These are phyloP conservation scores for Plectus sambesii DNA, from an alignment of 1,140 invertebrate species.

Conservation along the genomic window DNA sequence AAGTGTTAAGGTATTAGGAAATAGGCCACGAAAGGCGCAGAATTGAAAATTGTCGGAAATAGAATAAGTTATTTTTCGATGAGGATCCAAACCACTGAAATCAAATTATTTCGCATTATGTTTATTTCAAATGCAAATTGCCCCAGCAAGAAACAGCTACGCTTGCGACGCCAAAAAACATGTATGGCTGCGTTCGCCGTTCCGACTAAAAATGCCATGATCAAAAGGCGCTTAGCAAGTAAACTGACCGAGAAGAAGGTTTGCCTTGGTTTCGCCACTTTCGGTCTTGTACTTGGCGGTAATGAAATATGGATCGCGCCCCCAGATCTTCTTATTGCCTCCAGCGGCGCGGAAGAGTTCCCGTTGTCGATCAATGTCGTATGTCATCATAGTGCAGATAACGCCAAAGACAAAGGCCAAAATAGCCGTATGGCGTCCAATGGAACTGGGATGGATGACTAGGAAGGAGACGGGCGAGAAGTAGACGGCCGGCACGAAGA, in stretches of 20 bases:
- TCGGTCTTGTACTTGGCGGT: constrained; percentile 24
- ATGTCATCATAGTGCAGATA: constrained; percentile 21
- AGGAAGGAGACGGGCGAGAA: constrained; percentile 21
- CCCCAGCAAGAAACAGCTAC: not conserved
- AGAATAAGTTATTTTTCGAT: constrained; percentile 8
- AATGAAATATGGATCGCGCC: constrained; percentile 31
- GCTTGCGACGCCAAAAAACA: not conserved
- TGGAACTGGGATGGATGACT: constrained; percentile 13
- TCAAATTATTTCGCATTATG: constrained; percentile 1
- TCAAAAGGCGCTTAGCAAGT: too few species aligned
- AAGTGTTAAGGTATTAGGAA: too few species aligned
- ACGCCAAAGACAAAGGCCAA: constrained; percentile 18
- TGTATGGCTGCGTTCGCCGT: not conserved
- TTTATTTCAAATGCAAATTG: constrained; percentile 3
- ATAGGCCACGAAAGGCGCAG: too few species aligned
- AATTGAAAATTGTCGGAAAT: too few species aligned
- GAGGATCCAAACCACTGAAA: not conserved
- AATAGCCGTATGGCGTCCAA: not conserved
- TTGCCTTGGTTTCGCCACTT: constrained; percentile 21
- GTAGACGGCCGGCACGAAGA: constrained; percentile 28
- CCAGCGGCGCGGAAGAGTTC: constrained; percentile 19
- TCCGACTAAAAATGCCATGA: constrained; percentile 1
- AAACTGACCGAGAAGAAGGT: constrained; percentile 21
- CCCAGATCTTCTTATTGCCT: constrained; percentile 26
- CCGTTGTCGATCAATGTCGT: constrained; percentile 23